Conservation (phyloP, 2,113 vertebrate species). For the Leucopternis melanops region DNA sequence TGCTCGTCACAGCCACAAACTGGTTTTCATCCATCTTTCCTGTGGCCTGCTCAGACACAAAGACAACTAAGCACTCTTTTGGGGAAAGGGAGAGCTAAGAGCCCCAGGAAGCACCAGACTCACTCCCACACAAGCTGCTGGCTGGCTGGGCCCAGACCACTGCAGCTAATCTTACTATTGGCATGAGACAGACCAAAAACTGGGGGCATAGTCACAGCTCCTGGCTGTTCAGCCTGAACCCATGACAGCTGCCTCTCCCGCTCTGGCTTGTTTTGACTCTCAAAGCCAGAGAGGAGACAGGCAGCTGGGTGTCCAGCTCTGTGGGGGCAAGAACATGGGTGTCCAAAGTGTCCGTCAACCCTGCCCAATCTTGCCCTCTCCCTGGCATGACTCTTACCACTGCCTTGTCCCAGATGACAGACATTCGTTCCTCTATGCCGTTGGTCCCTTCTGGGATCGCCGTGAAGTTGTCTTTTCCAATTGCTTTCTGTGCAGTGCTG, state of each 20-base stretch:
- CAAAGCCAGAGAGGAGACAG: not conserved
- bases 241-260: not conserved
- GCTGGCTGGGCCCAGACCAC: not conserved
- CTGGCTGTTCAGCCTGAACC: not conserved
- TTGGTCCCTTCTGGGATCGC: constrained; percentile 95
- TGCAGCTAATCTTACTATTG: not conserved
- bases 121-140: not conserved
- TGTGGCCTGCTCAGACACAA: constrained; percentile 77
- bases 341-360: not conserved
- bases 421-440: constrained; percentile 93
- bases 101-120: not conserved
- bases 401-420: constrained; percentile 96
- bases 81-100: not conserved
- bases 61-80: not conserved
- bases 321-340: fast-evolving
- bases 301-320: not conserved
- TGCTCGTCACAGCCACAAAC: constrained; percentile 97
- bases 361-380: not conserved
- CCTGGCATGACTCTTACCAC: constrained; percentile 79
- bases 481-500: constrained; percentile 95
- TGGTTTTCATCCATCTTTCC: constrained; percentile 99
- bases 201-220: not conserved
- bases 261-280: not conserved
- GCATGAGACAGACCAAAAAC: not conserved
- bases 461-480: constrained; percentile 98